phyloP scores from a whole-genome alignment of 2,888 invertebrate species.

The Polylopha cassiicola region DNA sequence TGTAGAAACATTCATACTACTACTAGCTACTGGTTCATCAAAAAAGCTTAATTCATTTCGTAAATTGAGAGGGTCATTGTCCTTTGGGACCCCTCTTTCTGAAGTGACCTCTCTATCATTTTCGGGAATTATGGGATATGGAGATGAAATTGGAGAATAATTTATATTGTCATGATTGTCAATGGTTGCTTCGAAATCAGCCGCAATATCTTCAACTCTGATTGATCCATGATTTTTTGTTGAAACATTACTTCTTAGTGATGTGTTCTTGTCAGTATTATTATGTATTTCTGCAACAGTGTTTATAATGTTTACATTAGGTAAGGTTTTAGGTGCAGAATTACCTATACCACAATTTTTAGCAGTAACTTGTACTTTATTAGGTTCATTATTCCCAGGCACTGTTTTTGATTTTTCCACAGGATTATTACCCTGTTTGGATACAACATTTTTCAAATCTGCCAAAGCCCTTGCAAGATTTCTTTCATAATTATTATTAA shows the following conservation, averaged over 20 bases:
- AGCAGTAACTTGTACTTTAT: constrained; percentile 23
- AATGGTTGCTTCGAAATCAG: constrained; percentile 47
- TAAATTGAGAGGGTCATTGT: constrained; percentile 54
- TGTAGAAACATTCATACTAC: constrained; percentile 59
- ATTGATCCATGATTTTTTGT: constrained; percentile 15
- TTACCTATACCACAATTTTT: not conserved
- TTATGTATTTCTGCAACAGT: constrained; percentile 12
- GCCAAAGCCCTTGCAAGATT: constrained; percentile 57
- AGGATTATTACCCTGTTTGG: constrained; percentile 23
- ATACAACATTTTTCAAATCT: constrained; percentile 45
- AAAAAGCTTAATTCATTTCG: constrained; percentile 59
- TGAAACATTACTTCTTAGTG: constrained; percentile 30
- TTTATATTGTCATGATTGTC: constrained; percentile 45
- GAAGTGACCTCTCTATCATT: constrained; percentile 20
- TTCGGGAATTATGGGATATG: constrained; percentile 31
- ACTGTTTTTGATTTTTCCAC: not conserved
- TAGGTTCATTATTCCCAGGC: constrained; percentile 22
- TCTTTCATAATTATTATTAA: constrained; percentile 55
- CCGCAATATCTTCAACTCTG: constrained; percentile 59
- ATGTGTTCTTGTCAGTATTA: constrained; percentile 36
- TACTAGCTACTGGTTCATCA: constrained; percentile 67
- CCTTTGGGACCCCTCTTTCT: constrained; percentile 21
- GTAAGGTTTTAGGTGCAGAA: not conserved
- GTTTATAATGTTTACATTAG: constrained; percentile 5
- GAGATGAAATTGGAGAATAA: constrained; percentile 62